Conservation (phyloP, 35 echinoderm and acorn worm species). For the Ophiothrix spiculata region DNA sequence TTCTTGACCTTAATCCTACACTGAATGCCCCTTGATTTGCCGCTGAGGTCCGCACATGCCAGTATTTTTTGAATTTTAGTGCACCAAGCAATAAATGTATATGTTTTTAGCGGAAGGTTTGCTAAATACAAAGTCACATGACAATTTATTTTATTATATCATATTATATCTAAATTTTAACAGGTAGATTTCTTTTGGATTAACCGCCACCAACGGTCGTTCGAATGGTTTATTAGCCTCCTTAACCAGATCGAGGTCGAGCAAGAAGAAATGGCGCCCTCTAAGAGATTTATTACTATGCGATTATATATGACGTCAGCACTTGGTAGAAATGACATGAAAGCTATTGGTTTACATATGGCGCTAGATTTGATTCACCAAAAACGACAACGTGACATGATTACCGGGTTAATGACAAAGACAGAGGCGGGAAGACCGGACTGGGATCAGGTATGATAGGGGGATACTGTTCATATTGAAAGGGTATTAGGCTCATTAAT, state of each 20-base stretch:
- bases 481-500: no score
- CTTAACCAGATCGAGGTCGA: slow-evolving; percentile 86
- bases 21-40: no score
- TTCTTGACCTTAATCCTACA: no score
- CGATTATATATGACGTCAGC: slow-evolving; percentile 98
- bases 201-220: slow-evolving; percentile 94
- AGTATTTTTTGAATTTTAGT: no score
- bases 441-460: slow-evolving; percentile 88
- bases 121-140: no score
- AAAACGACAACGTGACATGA: slow-evolving; percentile 76
- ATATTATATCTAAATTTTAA: slow-evolving; percentile 5
- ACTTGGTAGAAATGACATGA: slow-evolving; percentile 75
- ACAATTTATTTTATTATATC: no score
- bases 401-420: slow-evolving; percentile 88
- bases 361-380: slow-evolving; percentile 89
- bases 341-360: slow-evolving; percentile 83
- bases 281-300: slow-evolving; percentile 71
- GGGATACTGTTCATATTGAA: no score
- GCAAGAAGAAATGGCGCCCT: slow-evolving; percentile 67
- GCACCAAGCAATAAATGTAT: no score
- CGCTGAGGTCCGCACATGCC: no score
- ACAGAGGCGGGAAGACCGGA: slow-evolving; percentile 85
- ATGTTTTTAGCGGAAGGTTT: no score
- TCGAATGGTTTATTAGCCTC: slow-evolving; percentile 97
- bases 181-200: slow-evolving; percentile 99